Conservation (phyloP, 2,113 vertebrate species). For the Loxodonta africana region DNA sequence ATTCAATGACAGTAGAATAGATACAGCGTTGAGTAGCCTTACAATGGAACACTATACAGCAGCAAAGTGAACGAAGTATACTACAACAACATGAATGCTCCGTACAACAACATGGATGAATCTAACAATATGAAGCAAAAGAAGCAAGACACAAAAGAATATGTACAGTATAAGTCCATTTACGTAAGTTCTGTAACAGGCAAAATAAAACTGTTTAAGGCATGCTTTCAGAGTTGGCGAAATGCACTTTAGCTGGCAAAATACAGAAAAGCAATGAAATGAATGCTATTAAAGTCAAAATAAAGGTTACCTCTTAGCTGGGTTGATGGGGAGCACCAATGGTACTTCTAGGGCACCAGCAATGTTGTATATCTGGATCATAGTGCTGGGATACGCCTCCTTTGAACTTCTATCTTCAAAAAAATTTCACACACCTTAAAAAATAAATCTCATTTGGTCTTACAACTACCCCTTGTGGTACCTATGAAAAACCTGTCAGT, state of each 20-base stretch:
- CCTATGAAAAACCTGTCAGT: not conserved
- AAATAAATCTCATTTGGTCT: not conserved
- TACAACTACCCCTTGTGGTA: not conserved
- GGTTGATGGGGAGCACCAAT: not conserved
- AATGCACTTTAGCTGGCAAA: not conserved
- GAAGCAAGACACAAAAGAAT: not conserved
- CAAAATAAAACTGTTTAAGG: constrained; percentile 37
- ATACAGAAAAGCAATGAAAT: not conserved
- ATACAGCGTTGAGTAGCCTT: not conserved
- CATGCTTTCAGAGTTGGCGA: not conserved
- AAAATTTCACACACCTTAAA: not conserved
- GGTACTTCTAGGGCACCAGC: not conserved
- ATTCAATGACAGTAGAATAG: not conserved
- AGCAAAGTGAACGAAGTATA: not conserved
- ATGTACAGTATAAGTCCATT: not conserved
- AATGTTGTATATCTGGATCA: not conserved
- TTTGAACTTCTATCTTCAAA: constrained; percentile 42
- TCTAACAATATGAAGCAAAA: not conserved
- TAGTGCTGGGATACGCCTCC: not conserved
- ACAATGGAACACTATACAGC: not conserved
- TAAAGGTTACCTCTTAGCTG: not conserved
- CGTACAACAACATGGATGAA: not conserved
- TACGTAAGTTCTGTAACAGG: not conserved
- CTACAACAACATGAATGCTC: not conserved
- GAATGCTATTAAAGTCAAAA: not conserved